Base-by-base conservation (phyloP, 2,797 vertebrate genomes). In the Lycodopsis pacificus region DNA sequence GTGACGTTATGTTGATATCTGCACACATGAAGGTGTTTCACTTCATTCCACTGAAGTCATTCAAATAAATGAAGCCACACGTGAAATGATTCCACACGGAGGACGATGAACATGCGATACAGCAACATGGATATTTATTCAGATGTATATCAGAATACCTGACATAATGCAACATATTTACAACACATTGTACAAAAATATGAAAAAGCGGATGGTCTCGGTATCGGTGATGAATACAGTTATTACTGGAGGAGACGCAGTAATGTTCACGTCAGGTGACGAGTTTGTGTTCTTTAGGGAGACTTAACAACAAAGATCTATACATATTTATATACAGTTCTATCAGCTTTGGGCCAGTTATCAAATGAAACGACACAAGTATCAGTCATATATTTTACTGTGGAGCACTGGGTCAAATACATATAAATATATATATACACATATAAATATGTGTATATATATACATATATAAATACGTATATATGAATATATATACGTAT, bases 81-180 rank as follows among this genome's bases (percentile, higher is more conserved):
- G 14, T 46, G 0, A 54, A 87, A 82, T 62, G 78, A 91, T 9
- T 44, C 2, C 66, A 90, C 77, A 81, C 76, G 63, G 36, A 83
- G 22, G n/a, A 78, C 27, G 57, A 34, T 82, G 70, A 54, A 82
- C 84, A 88, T 82, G 88, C 87, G 86, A 75, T 89, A 89, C 72
- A 90, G 83, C 82, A 90, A 83, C 85, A 65, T 89, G 83, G 80
- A 88, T 93, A 91, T 94, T 95, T 95, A 95, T 95, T 94, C 88
- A 82, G 76, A 91, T 93, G 95, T 94, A 92, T 95, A 95, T 93
- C 90, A 95, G 95, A 96, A 96, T 93, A 94, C 86, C 91, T 88
- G 65, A 81, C 89, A 93, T 88, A 91, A 79, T 92, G 92, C 74
- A 80, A 92, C 71, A 91, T 96, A 96, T 96, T 95, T 96, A 96